Evolutionary conservation across 2,797 vertebrate species (phyloP).

Genomic region (Trichosurus vulpecula): DNA sequence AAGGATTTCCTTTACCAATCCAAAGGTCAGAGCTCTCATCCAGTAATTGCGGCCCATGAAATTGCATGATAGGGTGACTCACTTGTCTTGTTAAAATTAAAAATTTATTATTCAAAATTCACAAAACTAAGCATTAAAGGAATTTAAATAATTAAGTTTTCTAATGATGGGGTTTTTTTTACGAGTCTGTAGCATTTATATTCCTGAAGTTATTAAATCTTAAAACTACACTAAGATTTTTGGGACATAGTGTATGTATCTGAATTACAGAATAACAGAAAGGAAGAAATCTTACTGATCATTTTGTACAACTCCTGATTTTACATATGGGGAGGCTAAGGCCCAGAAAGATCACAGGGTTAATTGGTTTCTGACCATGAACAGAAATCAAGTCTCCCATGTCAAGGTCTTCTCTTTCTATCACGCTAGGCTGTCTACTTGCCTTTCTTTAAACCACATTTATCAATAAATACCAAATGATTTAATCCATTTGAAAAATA

Average conservation of each 20-base stretch:
- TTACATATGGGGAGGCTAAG: background rate
- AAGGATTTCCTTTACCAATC: background rate
- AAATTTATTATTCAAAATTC: background rate
- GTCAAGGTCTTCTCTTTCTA: background rate
- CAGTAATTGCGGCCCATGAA: background rate
- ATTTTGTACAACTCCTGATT: background rate
- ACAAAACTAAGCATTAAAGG: background rate
- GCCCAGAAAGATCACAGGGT: background rate
- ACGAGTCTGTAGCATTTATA: background rate
- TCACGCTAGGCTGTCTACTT: background rate
- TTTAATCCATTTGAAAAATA: background rate
- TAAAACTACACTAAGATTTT: background rate
- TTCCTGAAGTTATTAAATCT: background rate
- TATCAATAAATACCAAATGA: background rate
- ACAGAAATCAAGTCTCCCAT: background rate
- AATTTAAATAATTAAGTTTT: background rate
- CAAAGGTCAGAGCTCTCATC: background rate
- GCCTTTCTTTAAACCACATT: background rate
- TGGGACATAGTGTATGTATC: background rate
- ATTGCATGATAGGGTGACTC: background rate
- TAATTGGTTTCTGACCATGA: background rate
- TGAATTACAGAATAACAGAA: background rate
- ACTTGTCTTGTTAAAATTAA: background rate
- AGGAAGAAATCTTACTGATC: background rate
- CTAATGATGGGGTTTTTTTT: background rate